phyloP scores from a whole-genome alignment of 2,797 vertebrate species.

The Monodelphis domestica region DNA sequence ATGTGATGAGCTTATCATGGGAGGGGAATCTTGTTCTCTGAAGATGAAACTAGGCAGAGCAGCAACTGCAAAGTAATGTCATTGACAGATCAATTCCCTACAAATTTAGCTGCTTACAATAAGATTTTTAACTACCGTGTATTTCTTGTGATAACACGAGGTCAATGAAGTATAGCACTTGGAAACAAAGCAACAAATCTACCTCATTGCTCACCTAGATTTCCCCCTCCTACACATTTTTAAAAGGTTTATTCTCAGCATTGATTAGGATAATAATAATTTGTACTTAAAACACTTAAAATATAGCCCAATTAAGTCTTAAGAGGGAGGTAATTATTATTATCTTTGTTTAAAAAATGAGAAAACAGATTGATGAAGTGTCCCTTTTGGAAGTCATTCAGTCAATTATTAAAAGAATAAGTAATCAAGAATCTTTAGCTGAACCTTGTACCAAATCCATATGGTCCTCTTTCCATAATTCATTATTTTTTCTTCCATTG shows the following conservation, averaged over 20 bases:
- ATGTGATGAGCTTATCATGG: background rate
- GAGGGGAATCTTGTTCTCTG: background rate
- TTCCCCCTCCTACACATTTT: background rate
- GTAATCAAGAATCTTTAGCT: too few species aligned
- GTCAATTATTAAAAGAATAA: background rate
- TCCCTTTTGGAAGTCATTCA: background rate
- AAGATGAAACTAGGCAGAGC: background rate
- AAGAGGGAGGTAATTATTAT: background rate
- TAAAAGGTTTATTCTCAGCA: conserved; percentile 46
- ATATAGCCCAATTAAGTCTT: conserved; percentile 11
- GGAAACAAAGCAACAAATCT: background rate
- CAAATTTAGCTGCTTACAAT: background rate
- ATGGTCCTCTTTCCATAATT: background rate
- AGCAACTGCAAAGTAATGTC: background rate
- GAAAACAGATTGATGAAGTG: background rate
- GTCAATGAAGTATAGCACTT: background rate
- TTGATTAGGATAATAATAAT: conserved; percentile 47
- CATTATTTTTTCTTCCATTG: too few species aligned
- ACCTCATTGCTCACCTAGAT: background rate
- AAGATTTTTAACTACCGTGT: accelerated
- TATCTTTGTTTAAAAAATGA: background rate
- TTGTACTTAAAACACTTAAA: conserved; percentile 6
- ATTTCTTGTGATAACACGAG: accelerated
- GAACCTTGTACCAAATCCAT: accelerated
- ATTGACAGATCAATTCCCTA: background rate